phyloP scores from a whole-genome alignment of 2,888 invertebrate species.

The Alitta virens region DNA sequence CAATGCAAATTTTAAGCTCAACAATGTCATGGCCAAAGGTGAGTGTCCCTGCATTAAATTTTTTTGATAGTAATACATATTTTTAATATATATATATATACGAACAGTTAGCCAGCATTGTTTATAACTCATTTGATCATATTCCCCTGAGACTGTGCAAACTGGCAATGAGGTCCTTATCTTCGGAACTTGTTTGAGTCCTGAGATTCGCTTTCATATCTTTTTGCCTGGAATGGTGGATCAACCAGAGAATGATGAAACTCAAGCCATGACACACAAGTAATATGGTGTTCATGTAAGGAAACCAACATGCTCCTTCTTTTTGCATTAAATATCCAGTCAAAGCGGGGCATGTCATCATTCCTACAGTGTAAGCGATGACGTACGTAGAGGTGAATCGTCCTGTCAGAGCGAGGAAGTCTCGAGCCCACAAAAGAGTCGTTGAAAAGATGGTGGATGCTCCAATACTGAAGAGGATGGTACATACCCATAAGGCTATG shows the following conservation, averaged over 20 bases:
- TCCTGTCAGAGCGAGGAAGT: constrained; percentile 7
- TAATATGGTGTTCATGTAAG: constrained; percentile 5
- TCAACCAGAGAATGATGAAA: background rate
- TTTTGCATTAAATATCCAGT: constrained; percentile 7
- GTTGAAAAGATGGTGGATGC: constrained; percentile 6
- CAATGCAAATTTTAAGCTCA: too few relatives aligned
- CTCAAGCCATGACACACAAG: background rate
- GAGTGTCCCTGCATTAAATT: too few relatives aligned
- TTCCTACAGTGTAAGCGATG: constrained; percentile 11
- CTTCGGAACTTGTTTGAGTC: background rate
- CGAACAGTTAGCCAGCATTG: too few relatives aligned
- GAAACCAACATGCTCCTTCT: constrained; percentile 3
- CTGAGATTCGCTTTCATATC: background rate
- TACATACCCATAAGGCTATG: constrained; percentile 2
- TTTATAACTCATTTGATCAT: too few relatives aligned
- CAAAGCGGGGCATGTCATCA: constrained; percentile 13
- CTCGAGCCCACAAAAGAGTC: constrained; percentile 9
- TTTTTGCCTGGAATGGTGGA: background rate
- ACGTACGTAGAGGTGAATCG: constrained; percentile 9
- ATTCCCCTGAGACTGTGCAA: background rate
- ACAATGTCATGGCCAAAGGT: too few relatives aligned
- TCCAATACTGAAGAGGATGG: background rate
- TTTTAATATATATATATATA: too few relatives aligned
- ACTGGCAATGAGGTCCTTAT: background rate
- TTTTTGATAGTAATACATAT: too few relatives aligned